These are phyloP conservation scores for Nomada goodeniana DNA, from an alignment of 2,888 invertebrate genomes.

Conservation along the genomic window DNA sequence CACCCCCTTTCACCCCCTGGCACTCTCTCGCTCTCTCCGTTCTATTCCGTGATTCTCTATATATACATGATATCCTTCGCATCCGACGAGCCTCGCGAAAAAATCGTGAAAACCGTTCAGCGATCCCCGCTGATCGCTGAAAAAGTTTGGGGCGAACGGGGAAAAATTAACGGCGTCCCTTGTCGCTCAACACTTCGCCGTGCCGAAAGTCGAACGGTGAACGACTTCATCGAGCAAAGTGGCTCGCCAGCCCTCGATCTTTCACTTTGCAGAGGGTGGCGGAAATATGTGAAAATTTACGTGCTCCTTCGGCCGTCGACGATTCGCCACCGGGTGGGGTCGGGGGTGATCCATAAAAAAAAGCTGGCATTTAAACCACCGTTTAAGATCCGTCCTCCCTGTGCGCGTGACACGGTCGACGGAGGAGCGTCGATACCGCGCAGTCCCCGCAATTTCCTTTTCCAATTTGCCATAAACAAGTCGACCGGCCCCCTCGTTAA, in stretches of 20 bases:
- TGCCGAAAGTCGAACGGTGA: not conserved
- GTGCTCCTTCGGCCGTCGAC: not conserved
- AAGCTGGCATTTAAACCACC: slow-evolving; percentile 49
- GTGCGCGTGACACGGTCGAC: slow-evolving; percentile 9
- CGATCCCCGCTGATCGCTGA: slow-evolving; percentile 35
- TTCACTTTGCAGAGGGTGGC: not conserved
- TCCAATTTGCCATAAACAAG: slow-evolving; percentile 84
- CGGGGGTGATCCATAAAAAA: slow-evolving; percentile 27
- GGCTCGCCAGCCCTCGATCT: not conserved
- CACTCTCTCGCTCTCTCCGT: slow-evolving; percentile 47
- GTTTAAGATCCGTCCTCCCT: slow-evolving; percentile 50
- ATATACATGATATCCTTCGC: slow-evolving; percentile 76
- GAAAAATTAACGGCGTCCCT: not conserved
- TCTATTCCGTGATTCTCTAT: slow-evolving; percentile 69
- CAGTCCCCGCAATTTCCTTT: slow-evolving; percentile 82
- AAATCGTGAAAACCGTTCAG: slow-evolving; percentile 59
- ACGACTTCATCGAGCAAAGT: slow-evolving; percentile 30
- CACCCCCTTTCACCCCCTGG: slow-evolving; percentile 38
- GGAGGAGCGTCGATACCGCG: slow-evolving; percentile 67
- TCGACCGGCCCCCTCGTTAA: slow-evolving; percentile 76
- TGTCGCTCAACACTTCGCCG: not conserved
- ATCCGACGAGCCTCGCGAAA: slow-evolving; percentile 67
- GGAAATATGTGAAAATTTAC: slow-evolving; percentile 47
- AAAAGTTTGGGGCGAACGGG: not conserved
- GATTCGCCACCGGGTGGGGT: not conserved